Evolutionary conservation across 92 coral and sea anemone species (phyloP).

Genomic region (Bergia sp.): DNA sequence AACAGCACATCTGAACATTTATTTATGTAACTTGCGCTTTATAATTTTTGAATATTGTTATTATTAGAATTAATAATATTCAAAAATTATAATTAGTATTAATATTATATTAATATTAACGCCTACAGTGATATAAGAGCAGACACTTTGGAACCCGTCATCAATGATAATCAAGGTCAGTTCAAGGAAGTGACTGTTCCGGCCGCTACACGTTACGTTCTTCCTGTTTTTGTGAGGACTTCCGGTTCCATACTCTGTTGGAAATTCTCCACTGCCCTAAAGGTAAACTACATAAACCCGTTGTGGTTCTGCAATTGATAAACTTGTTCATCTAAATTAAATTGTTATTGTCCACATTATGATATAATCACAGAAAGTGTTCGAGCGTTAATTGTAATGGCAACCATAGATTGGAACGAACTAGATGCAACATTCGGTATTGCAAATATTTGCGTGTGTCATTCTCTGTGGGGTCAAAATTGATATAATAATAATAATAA

Average conservation of each 20-base stretch:
- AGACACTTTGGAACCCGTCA: slow-evolving; percentile 63
- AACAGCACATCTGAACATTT: too few species aligned
- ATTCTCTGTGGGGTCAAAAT: not conserved
- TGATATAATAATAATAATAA: too few species aligned
- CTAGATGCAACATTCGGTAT: not conserved
- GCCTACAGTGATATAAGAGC: slow-evolving; percentile 55
- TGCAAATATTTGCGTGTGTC: not conserved
- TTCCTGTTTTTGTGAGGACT: slow-evolving; percentile 74
- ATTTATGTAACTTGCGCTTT: too few species aligned
- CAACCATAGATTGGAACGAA: too few species aligned
- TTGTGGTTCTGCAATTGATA: too few species aligned
- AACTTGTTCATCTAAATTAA: not conserved
- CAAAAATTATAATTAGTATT: too few species aligned
- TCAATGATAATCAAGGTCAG: slow-evolving; percentile 70
- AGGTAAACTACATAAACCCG: slow-evolving; percentile 44
- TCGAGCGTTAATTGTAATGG: too few species aligned
- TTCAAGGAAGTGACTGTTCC: slow-evolving; percentile 63
- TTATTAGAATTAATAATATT: too few species aligned
- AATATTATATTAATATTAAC: too few species aligned
- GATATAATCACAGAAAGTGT: too few species aligned
- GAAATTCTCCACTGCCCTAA: slow-evolving; percentile 74
- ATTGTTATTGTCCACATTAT: too few species aligned
- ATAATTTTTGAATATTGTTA: too few species aligned
- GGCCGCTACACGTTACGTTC: slow-evolving; percentile 72
- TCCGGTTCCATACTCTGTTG: slow-evolving; percentile 73